phyloP scores from a whole-genome alignment of 23 tunicate genomes.

The Aplidium turbinatum region DNA sequence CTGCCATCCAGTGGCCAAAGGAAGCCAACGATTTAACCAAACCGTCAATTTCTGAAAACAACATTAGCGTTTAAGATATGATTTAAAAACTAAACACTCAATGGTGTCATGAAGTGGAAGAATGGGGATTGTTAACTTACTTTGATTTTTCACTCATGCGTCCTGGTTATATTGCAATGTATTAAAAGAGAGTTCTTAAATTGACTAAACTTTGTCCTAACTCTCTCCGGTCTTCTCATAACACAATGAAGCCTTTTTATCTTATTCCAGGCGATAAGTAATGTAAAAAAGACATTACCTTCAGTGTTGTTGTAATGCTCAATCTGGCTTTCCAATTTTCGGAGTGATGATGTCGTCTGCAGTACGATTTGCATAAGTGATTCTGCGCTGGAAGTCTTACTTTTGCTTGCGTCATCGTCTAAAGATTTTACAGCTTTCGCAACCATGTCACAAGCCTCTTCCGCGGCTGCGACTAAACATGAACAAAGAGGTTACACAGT shows the following conservation, averaged over 20 bases:
- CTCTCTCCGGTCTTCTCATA: no score
- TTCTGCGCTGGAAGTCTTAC: conserved; percentile 58
- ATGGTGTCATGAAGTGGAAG: no score
- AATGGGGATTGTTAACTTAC: no score
- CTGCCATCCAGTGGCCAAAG: conserved; percentile 87
- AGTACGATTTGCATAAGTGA: conserved; percentile 44
- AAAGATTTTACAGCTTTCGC: conserved; percentile 18
- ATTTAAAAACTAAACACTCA: no score
- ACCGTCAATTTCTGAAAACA: conserved; percentile 39
- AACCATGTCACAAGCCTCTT: conserved; percentile 44
- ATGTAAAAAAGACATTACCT: conserved; percentile 7
- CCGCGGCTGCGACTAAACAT: conserved; percentile 34
- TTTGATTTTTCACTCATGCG: no score
- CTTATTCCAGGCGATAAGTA: no score
- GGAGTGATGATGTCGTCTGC: conserved; percentile 16
- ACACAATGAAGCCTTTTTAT: no score
- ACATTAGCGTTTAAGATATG: no score
- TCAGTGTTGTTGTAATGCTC: conserved; percentile 1
- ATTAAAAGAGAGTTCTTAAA: no score
- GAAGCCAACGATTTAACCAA: conserved; percentile 49
- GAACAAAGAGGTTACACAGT: neutral
- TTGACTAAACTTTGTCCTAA: no score
- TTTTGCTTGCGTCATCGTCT: conserved; percentile 37
- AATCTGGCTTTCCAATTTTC: conserved; percentile 2
- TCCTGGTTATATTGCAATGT: no score